These are phyloP conservation scores for Asteroscopus sphinx DNA, from an alignment of 2,888 invertebrate genomes.

Conservation along the genomic window DNA sequence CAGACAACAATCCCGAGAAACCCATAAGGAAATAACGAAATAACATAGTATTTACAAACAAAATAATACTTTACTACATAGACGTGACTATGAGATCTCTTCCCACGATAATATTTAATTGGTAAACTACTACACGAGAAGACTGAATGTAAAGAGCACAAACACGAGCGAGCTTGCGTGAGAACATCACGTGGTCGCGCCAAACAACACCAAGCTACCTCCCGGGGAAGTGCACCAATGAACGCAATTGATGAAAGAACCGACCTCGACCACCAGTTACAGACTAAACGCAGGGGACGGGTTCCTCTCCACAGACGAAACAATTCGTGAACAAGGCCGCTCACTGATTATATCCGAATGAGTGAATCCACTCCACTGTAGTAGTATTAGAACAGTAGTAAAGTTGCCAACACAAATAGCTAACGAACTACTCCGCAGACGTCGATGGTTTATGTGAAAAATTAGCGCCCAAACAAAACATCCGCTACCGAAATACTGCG, in stretches of 20 bases:
- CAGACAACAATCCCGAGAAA: not conserved
- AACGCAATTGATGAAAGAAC: constrained; percentile 45
- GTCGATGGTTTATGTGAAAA: constrained; percentile 39
- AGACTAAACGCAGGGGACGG: constrained; percentile 35
- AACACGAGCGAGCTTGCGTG: not conserved
- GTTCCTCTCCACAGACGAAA: constrained; percentile 57
- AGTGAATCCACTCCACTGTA: constrained; percentile 28
- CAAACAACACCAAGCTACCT: not conserved
- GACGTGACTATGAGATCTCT: constrained; percentile 32
- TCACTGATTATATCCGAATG: constrained; percentile 40
- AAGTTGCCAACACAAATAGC: constrained; percentile 25
- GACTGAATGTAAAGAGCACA: not conserved
- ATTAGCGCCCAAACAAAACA: constrained; percentile 52
- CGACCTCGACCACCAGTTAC: constrained; percentile 51
- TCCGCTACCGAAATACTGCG: constrained; percentile 55
- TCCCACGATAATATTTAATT: constrained; percentile 56
- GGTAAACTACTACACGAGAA: constrained; percentile 22
- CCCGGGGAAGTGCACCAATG: constrained; percentile 34
- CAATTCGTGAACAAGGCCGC: constrained; percentile 64
- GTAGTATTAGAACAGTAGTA: constrained; percentile 17
- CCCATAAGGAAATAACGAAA: constrained; percentile 16
- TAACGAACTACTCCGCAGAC: constrained; percentile 12
- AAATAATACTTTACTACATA: constrained; percentile 21
- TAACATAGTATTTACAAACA: constrained; percentile 24
- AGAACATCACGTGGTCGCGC: constrained; percentile 11